Base-by-base conservation (phyloP, 2,113 vertebrate species). In the Recurvirostra avosetta region DNA sequence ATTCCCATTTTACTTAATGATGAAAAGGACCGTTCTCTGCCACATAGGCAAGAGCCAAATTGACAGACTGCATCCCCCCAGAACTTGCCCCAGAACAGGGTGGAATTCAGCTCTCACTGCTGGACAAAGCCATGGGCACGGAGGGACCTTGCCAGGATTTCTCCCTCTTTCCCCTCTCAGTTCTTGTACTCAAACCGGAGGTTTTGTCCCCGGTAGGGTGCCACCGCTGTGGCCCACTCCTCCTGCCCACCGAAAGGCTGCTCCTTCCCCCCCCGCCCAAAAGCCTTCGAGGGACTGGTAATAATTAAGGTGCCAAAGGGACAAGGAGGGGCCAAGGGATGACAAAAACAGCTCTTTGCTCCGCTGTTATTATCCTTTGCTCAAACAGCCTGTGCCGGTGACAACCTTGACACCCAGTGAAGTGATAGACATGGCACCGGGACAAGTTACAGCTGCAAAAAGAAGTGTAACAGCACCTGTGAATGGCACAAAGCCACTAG, bases 191-290 rank as follows among this genome's bases (percentile, higher is more conserved):
- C 38, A 45, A n/a, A 30, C 3, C 8, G 58, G 58, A 17, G 49
- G 34, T 8, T 26, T 36, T 21, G 18, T 4, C 43, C 63, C 30
- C 2, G 1, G 20, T 2, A 20, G 36, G 36, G 29, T 45, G 25
- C 21, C 0, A 1, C 15, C 2, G 1, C 58, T 30, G 41, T 3
- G 2, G 23, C 34, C 41, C 2, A 5, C 43, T 67, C 52, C 65
- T 38, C 27, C 56, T 12, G n/a, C 61, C 59, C 36, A 12, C 22
- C 0, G 0, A 41, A 22, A 50, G 4, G 4, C 41, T 45, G 43
- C 45, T 34, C 63, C 50, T 38, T 36, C 15, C 30, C 40, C 23
- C 52, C 52, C 25, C 5, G 40, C 43, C 49, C 29, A 59, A 49
- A 68, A 70, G 47, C 34, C 10, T 3, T 17, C 8, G 2, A 43